Evolutionary conservation across 2,113 vertebrate species (phyloP).

Genomic region (Pseudolaguvia tuberculata): DNA sequence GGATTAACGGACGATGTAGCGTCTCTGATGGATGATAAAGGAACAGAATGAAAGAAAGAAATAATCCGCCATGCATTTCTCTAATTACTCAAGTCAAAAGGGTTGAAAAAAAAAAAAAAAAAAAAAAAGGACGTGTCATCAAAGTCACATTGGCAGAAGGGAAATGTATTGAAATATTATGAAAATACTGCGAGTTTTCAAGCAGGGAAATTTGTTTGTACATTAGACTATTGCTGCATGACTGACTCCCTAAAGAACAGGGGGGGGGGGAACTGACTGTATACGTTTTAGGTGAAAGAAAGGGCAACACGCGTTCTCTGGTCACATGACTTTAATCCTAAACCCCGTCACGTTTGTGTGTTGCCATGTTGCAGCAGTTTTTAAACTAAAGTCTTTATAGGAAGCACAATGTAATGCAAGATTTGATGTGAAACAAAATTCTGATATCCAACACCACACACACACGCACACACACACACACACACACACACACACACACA

Average conservation of each 20-base stretch:
- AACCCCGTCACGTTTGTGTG: conserved; percentile 4
- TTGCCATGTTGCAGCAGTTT: conserved; percentile 29
- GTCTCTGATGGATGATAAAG: no score
- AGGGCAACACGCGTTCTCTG: not conserved
- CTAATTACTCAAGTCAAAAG: no score
- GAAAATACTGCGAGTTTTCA: not conserved
- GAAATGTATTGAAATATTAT: not conserved
- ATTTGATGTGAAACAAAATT: conserved; percentile 37
- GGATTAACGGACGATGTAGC: no score
- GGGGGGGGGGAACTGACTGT: no score
- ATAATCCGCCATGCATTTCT: no score
- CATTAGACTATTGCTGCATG: not conserved
- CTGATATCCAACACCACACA: conserved; percentile 20
- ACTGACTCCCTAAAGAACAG: not conserved
- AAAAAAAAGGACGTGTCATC: not conserved
- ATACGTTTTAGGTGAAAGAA: not conserved
- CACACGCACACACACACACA: not conserved
- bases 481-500: not conserved
- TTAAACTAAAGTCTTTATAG: conserved; percentile 34
- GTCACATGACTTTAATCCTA: conserved; percentile 15
- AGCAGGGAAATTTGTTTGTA: not conserved
- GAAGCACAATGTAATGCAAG: conserved; percentile 29
- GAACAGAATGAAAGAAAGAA: no score
- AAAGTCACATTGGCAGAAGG: conserved; percentile 8
- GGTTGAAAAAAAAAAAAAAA: no score